Percentiles rank a stretch among this genome's conserved stretches.
Conservation (phyloP, 2,888 invertebrate species). For the Harmothoe impar region DNA sequence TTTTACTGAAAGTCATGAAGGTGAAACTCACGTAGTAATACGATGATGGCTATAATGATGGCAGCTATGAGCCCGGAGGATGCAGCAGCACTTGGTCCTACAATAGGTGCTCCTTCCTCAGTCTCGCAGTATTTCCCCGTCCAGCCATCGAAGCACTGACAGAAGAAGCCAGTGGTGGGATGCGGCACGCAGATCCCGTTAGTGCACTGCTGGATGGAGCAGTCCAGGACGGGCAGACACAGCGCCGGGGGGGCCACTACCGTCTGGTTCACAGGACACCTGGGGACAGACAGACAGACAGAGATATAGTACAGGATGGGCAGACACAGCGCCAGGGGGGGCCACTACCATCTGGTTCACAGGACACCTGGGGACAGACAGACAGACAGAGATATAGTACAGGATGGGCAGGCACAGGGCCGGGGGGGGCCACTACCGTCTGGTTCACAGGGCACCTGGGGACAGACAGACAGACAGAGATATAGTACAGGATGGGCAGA, state of each 20-base stretch:
- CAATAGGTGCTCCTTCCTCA: constrained; percentile 3
- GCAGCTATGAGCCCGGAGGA: not conserved
- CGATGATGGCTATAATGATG: constrained; percentile 33
- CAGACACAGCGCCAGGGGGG: constrained; percentile 55
- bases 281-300: not conserved
- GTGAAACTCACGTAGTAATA: constrained; percentile 58
- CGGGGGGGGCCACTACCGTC: not conserved
- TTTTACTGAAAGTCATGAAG: no score
- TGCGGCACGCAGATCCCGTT: constrained; percentile 64
- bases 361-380: constrained; percentile 35
- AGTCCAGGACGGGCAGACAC: constrained; percentile 66
- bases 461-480: not conserved
- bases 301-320: constrained; percentile 60
- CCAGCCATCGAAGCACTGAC: constrained; percentile 97
- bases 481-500: not conserved
- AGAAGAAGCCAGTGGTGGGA: constrained; percentile 84
- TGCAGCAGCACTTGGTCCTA: not conserved
- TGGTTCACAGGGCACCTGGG: constrained; percentile 3
- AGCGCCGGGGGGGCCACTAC: not conserved
- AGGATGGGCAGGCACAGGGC: constrained; percentile 59
- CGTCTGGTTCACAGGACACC: constrained; percentile 36
- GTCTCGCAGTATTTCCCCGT: constrained; percentile 87
- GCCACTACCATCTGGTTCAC: not conserved
- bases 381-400: constrained; percentile 29
- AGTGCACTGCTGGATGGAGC: constrained; percentile 67